Evolutionary conservation across 2,888 invertebrate species (phyloP), one percentile per base, ranked within the genome.

Genomic region (Drosophila ezoana): DNA sequence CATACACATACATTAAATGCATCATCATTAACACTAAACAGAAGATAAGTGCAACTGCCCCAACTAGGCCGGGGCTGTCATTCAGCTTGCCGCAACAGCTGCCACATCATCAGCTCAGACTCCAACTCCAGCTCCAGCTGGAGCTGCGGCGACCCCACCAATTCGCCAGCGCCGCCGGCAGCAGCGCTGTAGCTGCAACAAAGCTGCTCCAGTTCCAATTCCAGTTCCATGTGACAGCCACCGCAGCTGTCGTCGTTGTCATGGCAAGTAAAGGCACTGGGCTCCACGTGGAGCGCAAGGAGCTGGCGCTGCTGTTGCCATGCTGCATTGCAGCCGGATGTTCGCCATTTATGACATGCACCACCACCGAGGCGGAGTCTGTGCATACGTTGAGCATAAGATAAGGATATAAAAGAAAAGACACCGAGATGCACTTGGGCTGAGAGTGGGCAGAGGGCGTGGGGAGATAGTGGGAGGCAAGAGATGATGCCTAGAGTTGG

Each of bases 281-380:
- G 61, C 74, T 72, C 72, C 72, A 72, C 2, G 54, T 66, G 37
- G 67, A 69, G 51, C 71, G 80, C 56, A 89, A 79, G 64, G 82
- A 83, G 88, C 89, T 90, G 73, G 92, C 91, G 78, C 91, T 92
- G 84, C 91, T 92, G 81, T 92, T 92, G 75, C 92, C 92, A 79
- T 92, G 92, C 83, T 95, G 95, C 94, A 95, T 95, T 51, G 95
- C 95, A 9, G 95, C 95, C 74, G 94, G 95, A 78, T 94, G 92
- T 92, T 94, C 95, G 88, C 96, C 96, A 90, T 96, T 96, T 87
- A 96, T 94, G 84, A 96, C 96, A 93, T 96, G 96, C 67, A 96
- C 96, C 88, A 96, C 94, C 84, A 97, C 96, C 82, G 96, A 96
- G 66, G 96, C 96, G 59, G 96, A 95, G 92, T 96, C 96, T 93